Percentiles rank a stretch among this genome's conserved stretches.
Conservation (phyloP, 2,888 invertebrate species). For the Chromoteleia sp. region DNA sequence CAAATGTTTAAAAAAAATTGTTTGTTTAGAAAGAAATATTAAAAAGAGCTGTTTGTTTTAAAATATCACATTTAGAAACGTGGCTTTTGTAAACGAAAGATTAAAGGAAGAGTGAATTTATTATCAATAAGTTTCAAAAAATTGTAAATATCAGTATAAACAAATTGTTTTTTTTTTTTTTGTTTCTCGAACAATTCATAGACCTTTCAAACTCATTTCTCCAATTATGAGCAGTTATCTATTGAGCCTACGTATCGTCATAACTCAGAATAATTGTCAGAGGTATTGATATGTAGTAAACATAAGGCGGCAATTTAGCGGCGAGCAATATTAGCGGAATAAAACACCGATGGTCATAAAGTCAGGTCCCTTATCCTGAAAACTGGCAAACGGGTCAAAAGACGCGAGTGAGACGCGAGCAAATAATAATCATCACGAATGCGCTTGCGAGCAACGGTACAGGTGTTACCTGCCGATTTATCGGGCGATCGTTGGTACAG, state of each 20-base stretch:
- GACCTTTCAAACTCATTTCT: constrained; percentile 15
- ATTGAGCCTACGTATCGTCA: constrained; percentile 13
- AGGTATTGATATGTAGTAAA: constrained; percentile 36
- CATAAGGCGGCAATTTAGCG: constrained; percentile 47
- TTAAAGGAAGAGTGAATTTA: no score
- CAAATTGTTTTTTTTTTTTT: background rate
- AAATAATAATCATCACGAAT: constrained; percentile 67
- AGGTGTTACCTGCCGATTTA: constrained; percentile 67
- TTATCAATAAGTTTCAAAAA: no score
- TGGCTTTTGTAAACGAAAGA: background rate
- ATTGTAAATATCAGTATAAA: no score
- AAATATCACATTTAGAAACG: no score
- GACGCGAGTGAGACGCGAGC: constrained; percentile 55
- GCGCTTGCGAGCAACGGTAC: constrained; percentile 67
- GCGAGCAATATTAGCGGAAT: constrained; percentile 41
- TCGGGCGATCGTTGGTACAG: constrained; percentile 70
- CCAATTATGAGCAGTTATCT: constrained; percentile 41
- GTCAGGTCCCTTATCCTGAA: constrained; percentile 52
- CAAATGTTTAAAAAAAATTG: no score
- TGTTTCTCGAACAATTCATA: constrained; percentile 23
- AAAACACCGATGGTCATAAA: constrained; percentile 45
- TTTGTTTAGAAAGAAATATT: no score
- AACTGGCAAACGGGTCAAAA: constrained; percentile 57
- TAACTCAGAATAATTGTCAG: constrained; percentile 54
- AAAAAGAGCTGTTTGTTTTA: no score